Base-by-base conservation (phyloP, 1,140 invertebrate species). In the Nasonia vitripennis region DNA sequence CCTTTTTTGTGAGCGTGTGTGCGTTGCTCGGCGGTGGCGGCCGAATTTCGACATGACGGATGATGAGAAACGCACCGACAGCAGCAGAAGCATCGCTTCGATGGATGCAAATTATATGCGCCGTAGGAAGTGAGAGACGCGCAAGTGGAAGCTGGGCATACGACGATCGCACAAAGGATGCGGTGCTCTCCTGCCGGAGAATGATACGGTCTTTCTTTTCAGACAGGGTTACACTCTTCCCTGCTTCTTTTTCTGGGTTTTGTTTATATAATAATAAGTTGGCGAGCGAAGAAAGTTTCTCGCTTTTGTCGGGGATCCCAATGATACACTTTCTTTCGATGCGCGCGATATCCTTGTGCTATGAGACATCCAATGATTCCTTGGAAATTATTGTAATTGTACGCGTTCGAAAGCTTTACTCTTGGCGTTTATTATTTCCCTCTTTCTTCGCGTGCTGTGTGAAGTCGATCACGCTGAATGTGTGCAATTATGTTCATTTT, bases 41-140 rank as follows among this genome's bases (percentile, higher is more conserved):
- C 78, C 83, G 83, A 84, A 84, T 84, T 84, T 84, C 78, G 37
- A 23, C 20, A 17, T 74, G 83, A 79, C 62, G 83, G 83, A 79
- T 62, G 83, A 79, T 73, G 55, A 37, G 68, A 31, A 68, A 73
- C 55, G 31, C 70, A 17, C 45, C 37, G 51, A 2, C 51, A 2
- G 20, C 51, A 27, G n/a, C 41, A 5, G 41, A 27, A 48, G 73
- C 20, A 45, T 41, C 73, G 70, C 70, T 71, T 34, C 55, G 55
- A 62, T n/a, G 55, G 73, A 75, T 75, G 73, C 73, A 78, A 78
- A 78, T 78, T 78, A 20, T 45, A 78, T 51, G 71, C 23, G n/a
- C 34, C 2, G 41, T 17, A 67, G 23, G 41, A 45, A 81, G 41
- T 48, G 68, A 67, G 45, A 17, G 51, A 55, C 17, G 17, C 20